Base-by-base conservation (phyloP, 2,888 invertebrate genomes). In the Hydropsyche betteni region DNA sequence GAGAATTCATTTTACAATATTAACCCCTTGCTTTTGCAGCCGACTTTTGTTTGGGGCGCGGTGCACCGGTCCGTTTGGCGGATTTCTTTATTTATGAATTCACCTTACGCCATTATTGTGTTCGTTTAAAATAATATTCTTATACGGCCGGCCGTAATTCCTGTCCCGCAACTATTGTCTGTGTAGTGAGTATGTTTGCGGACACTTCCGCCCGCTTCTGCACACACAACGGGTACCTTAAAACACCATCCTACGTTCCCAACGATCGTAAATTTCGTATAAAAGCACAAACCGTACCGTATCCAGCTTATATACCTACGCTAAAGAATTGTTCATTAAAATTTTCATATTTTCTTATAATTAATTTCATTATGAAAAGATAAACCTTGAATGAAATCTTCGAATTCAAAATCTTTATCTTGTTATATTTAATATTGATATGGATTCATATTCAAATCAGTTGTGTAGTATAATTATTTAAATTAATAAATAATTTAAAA, bases 81-180 rank as follows among this genome's bases (percentile, higher is more conserved):
- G 53, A 76, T 76, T 76, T 76, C 76, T 76, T 76, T 76, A 76
- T 73, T 76, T 73, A 68, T 72, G 44, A 44, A 73, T 76, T 74
- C 74, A 76, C 76, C 76, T 76, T 74, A 61, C 69, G 53, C 52
- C 74, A 58, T 76, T 68, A 58, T 75, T 58, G 14, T 38, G 55
- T 58, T 58, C 36, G 55, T 36, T 38, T 61, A 24, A 72, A 72
- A 72, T 61, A 58, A 72, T 38, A 72, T 44, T 72, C 72, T 72
- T 72, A 72, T 58, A 72, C 58, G 36, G 72, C 44, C 36, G 24
- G 58, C 72, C 72, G 58, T 72, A 72, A 72, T 72, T 72, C 58
- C 72, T 72, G 72, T 69, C 36, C 74, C 76, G 74, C 69, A 76
- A 76, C 76, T 76, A 76, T 76, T 76, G 76, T 74, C 69, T 14